Base-by-base conservation (phyloP, 2,797 vertebrate genomes). In the Kryptopterus vitreolus region DNA sequence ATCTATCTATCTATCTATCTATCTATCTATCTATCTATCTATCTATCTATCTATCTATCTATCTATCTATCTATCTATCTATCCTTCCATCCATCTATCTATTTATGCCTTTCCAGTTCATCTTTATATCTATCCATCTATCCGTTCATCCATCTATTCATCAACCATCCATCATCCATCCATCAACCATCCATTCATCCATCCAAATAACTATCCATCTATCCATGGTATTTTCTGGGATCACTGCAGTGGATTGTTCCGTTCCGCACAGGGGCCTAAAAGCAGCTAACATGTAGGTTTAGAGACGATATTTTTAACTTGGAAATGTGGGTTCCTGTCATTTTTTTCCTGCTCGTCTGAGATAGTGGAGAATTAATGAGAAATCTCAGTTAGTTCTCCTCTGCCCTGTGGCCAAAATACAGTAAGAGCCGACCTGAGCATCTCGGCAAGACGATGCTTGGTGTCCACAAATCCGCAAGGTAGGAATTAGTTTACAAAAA, bases 221-320 rank as follows among this genome's bases (percentile, higher is more conserved):
- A 50, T 46, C 53, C 26, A 53, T 69, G 43, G 7, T 43, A 31
- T 53, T 31, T 53, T 33, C 29, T 35, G 29, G 50, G 69, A 33
- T 33, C 20, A 71, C 69, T 81, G 77, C 76, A 68, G 50, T 38
- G 33, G 61, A 53, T 77, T 55, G 62, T 12, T 18, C 43, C 18
- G 29, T 20, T 86, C 22, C n/a, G 48, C 61, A 74, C 76, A 20
- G 46, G 72, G 68, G 63, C 65, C 35, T 35, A 77, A 66, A 83
- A 82, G 55, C 84, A 85, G 80, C 85, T 87, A 72, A 79, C 70
- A 77, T 79, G 71, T 87, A 80, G 82, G 80, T 87, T 85, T 84
- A 82, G 66, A 83, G 76, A 80, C 63, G 53, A 76, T 89, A 87
- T 88, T 85, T 87, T 88, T 85, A 88, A 81, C 82, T 65, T 43